Conservation (phyloP, 2,888 invertebrate species). For the Hipparchia sbordonii region DNA sequence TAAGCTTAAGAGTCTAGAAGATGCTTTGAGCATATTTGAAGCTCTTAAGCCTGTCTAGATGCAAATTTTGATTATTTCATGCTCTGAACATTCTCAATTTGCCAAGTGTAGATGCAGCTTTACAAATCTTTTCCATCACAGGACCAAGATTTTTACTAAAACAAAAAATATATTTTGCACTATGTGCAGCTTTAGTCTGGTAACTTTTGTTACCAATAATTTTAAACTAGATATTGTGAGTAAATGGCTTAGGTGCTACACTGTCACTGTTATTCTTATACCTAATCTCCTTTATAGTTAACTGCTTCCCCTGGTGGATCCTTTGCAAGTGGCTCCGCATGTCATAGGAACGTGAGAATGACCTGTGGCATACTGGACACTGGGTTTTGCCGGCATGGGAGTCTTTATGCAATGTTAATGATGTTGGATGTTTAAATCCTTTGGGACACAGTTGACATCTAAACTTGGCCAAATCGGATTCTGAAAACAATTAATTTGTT, state of each 20-base stretch:
- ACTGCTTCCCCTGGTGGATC: slow-evolving; percentile 82
- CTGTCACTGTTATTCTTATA: slow-evolving; percentile 72
- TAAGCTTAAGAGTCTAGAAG: too few relatives aligned
- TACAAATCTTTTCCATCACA: not conserved
- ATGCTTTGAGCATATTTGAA: too few relatives aligned
- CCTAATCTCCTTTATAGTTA: slow-evolving; percentile 78
- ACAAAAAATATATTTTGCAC: slow-evolving; percentile 46
- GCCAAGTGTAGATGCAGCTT: too few relatives aligned
- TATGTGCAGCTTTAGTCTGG: slow-evolving; percentile 46
- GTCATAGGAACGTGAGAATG: slow-evolving; percentile 84
- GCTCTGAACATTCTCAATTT: too few relatives aligned
- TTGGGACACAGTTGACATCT: slow-evolving; percentile 85
- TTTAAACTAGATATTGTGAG: slow-evolving; percentile 67
- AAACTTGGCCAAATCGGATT: slow-evolving; percentile 82
- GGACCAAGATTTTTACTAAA: not conserved
- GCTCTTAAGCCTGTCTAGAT: too few relatives aligned
- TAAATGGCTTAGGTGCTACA: slow-evolving; percentile 68
- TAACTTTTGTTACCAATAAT: slow-evolving; percentile 44
- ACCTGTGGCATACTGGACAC: slow-evolving; percentile 84
- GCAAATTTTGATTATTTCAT: too few relatives aligned
- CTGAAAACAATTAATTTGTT: slow-evolving; percentile 56
- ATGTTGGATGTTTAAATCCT: slow-evolving; percentile 85
- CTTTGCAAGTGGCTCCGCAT: slow-evolving; percentile 84
- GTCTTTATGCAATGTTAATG: slow-evolving; percentile 84
- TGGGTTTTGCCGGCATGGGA: slow-evolving; percentile 85